Conservation (phyloP, 2,797 vertebrate species). For the Champsocephalus gunnari region DNA sequence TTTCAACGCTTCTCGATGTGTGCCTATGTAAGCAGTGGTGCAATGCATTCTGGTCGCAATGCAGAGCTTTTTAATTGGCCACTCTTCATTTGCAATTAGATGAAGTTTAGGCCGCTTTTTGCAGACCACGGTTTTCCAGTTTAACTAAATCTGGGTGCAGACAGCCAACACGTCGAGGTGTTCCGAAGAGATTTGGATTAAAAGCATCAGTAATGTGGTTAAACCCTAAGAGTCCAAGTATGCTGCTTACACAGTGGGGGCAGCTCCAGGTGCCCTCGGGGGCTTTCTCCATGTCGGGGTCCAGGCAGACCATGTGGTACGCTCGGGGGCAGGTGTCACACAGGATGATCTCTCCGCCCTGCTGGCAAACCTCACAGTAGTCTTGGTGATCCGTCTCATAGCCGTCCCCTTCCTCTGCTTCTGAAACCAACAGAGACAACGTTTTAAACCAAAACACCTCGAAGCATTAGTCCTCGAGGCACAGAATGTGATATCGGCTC, state of each 20-base stretch:
- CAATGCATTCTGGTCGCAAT: no score
- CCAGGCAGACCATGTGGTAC: conserved; percentile 99
- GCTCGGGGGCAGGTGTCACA: conserved; percentile 98
- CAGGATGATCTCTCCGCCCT: conserved; percentile 98
- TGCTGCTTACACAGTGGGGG: conserved; percentile 93
- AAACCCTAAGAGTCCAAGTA: not conserved
- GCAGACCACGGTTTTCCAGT: no score
- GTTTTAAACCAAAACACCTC: not conserved
- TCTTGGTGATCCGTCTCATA: conserved; percentile 99
- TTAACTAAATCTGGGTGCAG: no score
- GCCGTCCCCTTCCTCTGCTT: conserved; percentile 91
- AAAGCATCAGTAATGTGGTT: no score
- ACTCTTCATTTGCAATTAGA: no score
- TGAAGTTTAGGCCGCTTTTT: no score
- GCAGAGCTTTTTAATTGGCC: no score
- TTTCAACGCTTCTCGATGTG: no score
- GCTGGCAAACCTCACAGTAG: conserved; percentile 99
- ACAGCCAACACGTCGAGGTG: no score
- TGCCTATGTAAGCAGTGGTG: no score
- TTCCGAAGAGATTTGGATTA: not conserved
- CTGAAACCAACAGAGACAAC: conserved; percentile 52
- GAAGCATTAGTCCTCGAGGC: not conserved
- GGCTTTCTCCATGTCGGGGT: conserved; percentile 99
- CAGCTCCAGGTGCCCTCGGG: conserved; percentile 99
- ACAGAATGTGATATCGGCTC: not conserved